Conservation (phyloP, 2,888 invertebrate genomes). For the Drosophila austrosaltans region DNA sequence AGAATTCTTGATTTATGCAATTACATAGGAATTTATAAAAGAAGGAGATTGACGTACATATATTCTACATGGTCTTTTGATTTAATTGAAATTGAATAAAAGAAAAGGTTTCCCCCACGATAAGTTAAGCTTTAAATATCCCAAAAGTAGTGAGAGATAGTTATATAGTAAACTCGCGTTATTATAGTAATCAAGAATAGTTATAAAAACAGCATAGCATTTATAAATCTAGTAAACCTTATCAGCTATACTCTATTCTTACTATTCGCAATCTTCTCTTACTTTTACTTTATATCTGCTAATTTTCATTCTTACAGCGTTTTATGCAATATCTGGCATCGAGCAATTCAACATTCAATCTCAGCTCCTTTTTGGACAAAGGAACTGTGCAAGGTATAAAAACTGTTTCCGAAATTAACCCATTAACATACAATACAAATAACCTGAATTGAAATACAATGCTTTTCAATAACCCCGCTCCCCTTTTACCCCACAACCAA, state of each 20-base stretch:
- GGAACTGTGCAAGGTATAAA: conserved; percentile 96
- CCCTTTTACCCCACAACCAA: conserved; percentile 1
- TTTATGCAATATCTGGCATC: conserved; percentile 99
- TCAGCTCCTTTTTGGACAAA: conserved; percentile 98
- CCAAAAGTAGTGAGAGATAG: no score
- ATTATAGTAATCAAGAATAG: no score
- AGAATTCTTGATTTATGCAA: conserved; percentile 1
- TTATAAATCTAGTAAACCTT: no score
- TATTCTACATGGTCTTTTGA: neutral
- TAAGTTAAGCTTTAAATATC: no score
- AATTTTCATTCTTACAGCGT: conserved; percentile 87
- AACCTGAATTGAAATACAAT: conserved; percentile 1
- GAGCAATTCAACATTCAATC: conserved; percentile 99
- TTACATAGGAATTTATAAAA: neutral
- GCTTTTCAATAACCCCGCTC: conserved; percentile 4
- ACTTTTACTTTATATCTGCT: neutral
- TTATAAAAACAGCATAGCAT: no score
- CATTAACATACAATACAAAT: neutral
- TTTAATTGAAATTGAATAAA: neutral
- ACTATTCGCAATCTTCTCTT: neutral
- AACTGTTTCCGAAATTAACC: neutral
- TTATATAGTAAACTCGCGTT: no score
- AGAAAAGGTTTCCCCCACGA: neutral
- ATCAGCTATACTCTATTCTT: no score
- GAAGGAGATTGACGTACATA: no score